phyloP scores from a whole-genome alignment of 2,113 vertebrate genomes.

The Cyanoliseus patagonus region DNA sequence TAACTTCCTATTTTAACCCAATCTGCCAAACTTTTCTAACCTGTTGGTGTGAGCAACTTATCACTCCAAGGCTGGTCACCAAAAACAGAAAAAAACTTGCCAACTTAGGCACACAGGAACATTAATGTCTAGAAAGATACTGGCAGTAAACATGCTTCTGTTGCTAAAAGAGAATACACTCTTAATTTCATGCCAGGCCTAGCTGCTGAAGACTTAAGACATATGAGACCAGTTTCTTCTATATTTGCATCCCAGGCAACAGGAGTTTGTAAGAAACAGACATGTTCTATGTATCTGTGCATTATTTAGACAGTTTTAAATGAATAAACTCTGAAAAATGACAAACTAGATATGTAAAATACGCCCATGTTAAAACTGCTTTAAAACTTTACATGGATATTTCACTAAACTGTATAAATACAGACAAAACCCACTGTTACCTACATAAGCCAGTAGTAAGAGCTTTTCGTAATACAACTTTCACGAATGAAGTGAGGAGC shows the following conservation, averaged over 20 bases:
- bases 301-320: background rate
- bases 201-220: background rate
- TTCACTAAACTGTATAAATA: background rate
- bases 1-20: background rate
- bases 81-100: background rate
- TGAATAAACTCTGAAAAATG: background rate
- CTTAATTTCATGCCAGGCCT: background rate
- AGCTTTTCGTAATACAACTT: conserved; percentile 46
- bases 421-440: background rate
- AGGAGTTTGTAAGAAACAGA: background rate
- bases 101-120: background rate
- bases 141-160: background rate
- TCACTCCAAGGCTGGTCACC: background rate
- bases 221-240: background rate
- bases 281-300: background rate
- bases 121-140: background rate
- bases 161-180: background rate
- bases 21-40: background rate
- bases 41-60: background rate
- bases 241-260: background rate
- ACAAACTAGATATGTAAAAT: background rate
- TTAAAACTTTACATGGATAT: background rate
- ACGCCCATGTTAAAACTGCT: background rate
- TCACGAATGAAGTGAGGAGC: conserved; percentile 58
- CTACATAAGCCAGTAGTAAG: conserved; percentile 33